Base-by-base conservation (phyloP, 2,113 vertebrate genomes). In the Gymnogyps californianus region DNA sequence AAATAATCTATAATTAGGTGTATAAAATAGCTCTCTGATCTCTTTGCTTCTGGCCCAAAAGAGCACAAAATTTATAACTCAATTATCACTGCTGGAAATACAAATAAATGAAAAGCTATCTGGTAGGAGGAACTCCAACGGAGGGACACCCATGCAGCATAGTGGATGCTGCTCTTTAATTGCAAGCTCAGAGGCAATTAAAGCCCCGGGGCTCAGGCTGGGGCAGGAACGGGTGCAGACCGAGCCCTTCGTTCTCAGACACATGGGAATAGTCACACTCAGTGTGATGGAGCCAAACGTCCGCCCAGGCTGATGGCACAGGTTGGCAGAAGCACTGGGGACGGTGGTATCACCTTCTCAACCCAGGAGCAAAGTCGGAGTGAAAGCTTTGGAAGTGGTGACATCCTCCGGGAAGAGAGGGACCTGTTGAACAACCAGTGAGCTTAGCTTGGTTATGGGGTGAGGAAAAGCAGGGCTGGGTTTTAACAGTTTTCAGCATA, bases 1-100 rank as follows among this genome's bases (percentile, higher is more conserved):
- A 96, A 97, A 89, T 96, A 96, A 95, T 95, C 95, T 87, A 93
- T 96, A 97, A 97, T 96, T 90, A 96, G 95, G 78, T 81, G 75
- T 78, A 77, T 96, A 93, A 97, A 96, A 86, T 70, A 95, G 82
- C 89, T 95, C 93, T 96, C 87, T 95, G 94, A 94, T 96, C 91
- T 96, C 87, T 83, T 89, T 81, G 67, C 94, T 96, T 96, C 94
- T 91, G 85, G 94, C 94, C 95, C 84, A 70, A 95, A 97, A 96
- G 91, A 96, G 93, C 64, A 34, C 94, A 90, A 74, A 96, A 95
- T 96, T 96, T 94, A 96, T 94, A 97, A 95, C 96, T 97, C 94
- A 96, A 94, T 97, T 96, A 97, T 96, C 52, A 2, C 93, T 90
- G 91, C 90, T 96, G 95, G 97, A 96, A 97, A 96, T 91, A 90